Evolutionary conservation across 2,888 invertebrate genomes (phyloP).

Genomic region (Eristalinus sepulchralis): DNA sequence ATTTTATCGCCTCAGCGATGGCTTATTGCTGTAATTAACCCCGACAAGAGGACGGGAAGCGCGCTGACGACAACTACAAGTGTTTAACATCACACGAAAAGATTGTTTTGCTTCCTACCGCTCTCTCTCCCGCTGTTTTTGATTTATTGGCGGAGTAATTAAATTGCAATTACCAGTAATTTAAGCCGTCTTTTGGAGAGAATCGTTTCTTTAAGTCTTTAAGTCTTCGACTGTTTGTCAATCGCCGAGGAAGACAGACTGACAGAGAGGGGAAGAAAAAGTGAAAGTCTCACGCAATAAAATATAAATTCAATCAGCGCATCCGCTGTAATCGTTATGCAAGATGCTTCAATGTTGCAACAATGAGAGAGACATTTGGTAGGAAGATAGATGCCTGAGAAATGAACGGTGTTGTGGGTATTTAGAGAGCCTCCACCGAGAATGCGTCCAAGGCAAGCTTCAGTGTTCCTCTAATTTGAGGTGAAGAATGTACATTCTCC

Average conservation of each 20-base stretch:
- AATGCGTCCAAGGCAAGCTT: not conserved
- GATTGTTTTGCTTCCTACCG: not conserved
- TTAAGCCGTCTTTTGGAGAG: slow-evolving; percentile 16
- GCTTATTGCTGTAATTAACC: slow-evolving; percentile 52
- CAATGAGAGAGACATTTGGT: not conserved
- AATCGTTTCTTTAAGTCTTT: slow-evolving; percentile 36
- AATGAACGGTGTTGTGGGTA: too few relatives aligned
- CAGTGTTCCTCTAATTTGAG: too few relatives aligned
- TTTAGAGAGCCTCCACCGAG: too few relatives aligned
- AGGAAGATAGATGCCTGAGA: not conserved
- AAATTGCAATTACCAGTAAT: slow-evolving; percentile 49
- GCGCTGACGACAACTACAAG: not conserved
- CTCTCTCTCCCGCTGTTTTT: not conserved
- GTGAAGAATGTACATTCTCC: too few relatives aligned
- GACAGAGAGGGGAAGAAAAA: slow-evolving; percentile 24
- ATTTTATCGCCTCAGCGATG: slow-evolving; percentile 26
- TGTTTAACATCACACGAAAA: not conserved
- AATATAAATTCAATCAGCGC: slow-evolving; percentile 26
- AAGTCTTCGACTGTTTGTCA: not conserved
- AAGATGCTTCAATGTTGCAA: not conserved
- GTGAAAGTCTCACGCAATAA: slow-evolving; percentile 56
- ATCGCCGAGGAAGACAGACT: not conserved
- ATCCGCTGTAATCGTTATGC: slow-evolving; percentile 2
- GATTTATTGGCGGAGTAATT: slow-evolving; percentile 27
- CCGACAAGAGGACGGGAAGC: slow-evolving; percentile 10